Conservation (phyloP, 2,113 vertebrate genomes). For the Fregetta grallaria region DNA sequence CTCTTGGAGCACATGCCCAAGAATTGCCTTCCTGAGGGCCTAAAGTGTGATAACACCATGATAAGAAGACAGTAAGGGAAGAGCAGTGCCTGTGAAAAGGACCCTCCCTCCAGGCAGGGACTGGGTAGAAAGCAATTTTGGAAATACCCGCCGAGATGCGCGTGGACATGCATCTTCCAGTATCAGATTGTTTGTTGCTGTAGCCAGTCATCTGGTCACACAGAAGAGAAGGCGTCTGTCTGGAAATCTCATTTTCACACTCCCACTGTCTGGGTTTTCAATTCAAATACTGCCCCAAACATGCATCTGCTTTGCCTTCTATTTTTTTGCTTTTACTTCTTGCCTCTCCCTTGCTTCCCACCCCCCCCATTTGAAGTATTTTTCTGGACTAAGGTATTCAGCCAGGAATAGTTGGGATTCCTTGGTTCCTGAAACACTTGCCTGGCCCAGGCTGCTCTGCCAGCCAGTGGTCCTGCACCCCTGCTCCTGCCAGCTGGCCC, state of each 20-base stretch:
- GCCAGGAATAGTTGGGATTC: not conserved
- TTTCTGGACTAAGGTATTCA: not conserved
- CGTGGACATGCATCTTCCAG: not conserved
- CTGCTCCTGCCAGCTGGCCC: not conserved
- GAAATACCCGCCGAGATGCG: not conserved
- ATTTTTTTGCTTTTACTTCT: not conserved
- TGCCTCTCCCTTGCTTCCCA: not conserved
- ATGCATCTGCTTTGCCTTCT: slow-evolving; percentile 19
- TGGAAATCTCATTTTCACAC: slow-evolving; percentile 45
- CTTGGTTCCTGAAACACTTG: not conserved
- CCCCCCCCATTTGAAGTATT: not conserved
- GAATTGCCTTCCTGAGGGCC: not conserved
- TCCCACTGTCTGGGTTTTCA: slow-evolving; percentile 13
- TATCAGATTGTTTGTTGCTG: not conserved
- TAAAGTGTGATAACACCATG: not conserved
- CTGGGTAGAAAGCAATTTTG: not conserved
- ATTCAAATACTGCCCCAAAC: slow-evolving; percentile 14
- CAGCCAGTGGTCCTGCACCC: not conserved
- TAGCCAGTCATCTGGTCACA: not conserved
- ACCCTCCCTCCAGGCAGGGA: not conserved
- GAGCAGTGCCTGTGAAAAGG: not conserved
- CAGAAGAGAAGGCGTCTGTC: not conserved
- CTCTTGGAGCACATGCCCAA: not conserved
- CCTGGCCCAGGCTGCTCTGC: not conserved
- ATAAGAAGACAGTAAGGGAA: not conserved